These are phyloP conservation scores for Platyrinchus mystaceus DNA, from an alignment of 2,797 vertebrate genomes.

Conservation along the genomic window DNA sequence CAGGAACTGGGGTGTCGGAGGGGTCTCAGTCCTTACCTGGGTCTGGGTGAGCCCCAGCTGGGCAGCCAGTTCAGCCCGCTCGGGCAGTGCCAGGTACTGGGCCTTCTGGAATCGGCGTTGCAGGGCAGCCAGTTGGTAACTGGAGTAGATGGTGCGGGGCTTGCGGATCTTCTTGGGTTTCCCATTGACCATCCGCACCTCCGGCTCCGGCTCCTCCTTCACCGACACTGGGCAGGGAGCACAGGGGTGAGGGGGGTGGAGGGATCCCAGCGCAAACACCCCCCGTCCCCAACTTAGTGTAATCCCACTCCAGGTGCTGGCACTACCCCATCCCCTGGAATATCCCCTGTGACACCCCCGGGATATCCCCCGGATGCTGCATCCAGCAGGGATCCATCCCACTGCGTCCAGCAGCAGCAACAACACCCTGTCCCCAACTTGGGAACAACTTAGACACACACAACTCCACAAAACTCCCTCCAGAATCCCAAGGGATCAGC, in stretches of 20 bases:
- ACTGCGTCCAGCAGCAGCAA: fast-evolving
- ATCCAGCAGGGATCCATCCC: not conserved
- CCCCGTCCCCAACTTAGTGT: not conserved
- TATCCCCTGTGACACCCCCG: not conserved
- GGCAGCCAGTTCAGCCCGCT: constrained; percentile 94
- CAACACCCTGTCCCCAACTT: fast-evolving
- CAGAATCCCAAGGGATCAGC: fast-evolving
- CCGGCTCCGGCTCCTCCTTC: constrained; percentile 96
- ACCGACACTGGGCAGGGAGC: constrained; percentile 75
- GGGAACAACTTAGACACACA: not conserved
- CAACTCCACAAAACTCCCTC: fast-evolving
- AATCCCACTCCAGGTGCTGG: fast-evolving
- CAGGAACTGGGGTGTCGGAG: not conserved
- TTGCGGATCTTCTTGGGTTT: constrained; percentile 99
- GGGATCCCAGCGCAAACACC: fast-evolving
- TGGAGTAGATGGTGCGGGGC: constrained; percentile 97
- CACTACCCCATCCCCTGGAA: fast-evolving
- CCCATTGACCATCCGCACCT: constrained; percentile 98
- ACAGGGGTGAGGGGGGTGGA: not conserved
- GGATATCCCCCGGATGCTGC: fast-evolving
- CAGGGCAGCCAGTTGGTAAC: constrained; percentile 94
- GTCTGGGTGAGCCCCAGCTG: constrained; percentile 97
- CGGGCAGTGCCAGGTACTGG: constrained; percentile 94
- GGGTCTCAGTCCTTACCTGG: constrained; percentile 75
- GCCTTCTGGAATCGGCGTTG: constrained; percentile 98